Conservation (phyloP, 1,140 invertebrate species). For the Drosophila serrata region DNA sequence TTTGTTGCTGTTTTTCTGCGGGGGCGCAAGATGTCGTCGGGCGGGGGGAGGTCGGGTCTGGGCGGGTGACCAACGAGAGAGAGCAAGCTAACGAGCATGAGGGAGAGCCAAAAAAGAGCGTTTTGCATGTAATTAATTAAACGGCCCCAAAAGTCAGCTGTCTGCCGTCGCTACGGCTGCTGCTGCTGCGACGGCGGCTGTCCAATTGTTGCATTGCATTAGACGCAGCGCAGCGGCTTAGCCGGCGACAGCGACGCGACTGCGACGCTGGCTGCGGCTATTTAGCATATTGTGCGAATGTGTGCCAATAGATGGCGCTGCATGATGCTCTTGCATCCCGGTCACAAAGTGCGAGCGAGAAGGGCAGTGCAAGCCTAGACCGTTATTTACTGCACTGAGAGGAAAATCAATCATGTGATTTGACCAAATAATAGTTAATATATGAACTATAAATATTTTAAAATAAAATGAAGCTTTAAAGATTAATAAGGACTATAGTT, state of each 20-base stretch:
- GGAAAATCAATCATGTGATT: constrained; percentile 5
- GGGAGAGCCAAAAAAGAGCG: constrained; percentile 53
- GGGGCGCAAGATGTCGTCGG: background rate
- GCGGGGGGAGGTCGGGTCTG: no score
- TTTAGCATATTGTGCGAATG: constrained; percentile 80
- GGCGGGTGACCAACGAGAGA: constrained; percentile 16
- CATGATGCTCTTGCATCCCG: constrained; percentile 47
- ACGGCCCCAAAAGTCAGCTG: constrained; percentile 76
- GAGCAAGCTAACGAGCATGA: constrained; percentile 41
- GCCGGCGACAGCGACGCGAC: constrained; percentile 35
- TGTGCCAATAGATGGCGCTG: constrained; percentile 81
- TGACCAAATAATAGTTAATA: background rate
- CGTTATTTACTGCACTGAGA: constrained; percentile 23
- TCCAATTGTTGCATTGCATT: constrained; percentile 80
- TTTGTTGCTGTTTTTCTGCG: constrained; percentile 60
- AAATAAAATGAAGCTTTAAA: background rate
- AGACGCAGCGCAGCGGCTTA: constrained; percentile 57
- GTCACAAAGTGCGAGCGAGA: constrained; percentile 25
- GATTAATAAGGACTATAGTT: no score
- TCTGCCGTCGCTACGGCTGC: constrained; percentile 47
- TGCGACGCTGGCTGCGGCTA: constrained; percentile 47
- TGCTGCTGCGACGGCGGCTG: constrained; percentile 43
- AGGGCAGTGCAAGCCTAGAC: constrained; percentile 15
- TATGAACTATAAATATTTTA: background rate
- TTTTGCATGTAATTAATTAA: constrained; percentile 79